These are phyloP conservation scores for Telenomus remus DNA, from an alignment of 1,140 invertebrate species.

Conservation along the genomic window DNA sequence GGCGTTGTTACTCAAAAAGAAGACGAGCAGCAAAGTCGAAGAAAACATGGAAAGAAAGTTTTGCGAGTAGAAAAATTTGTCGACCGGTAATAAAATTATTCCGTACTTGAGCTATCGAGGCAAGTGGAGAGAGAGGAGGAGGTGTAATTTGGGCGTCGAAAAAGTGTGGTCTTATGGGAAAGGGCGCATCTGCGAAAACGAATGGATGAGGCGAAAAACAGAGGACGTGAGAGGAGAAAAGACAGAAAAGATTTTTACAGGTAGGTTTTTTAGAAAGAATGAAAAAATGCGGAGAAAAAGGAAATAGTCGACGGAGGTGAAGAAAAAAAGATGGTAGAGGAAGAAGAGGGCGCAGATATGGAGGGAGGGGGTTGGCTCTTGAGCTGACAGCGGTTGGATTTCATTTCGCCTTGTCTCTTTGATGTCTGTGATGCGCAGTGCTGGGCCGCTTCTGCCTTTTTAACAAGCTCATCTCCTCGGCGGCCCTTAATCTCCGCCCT, in stretches of 20 bases:
- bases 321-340: constrained; percentile 34
- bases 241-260: constrained; percentile 28
- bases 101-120: constrained; percentile 14
- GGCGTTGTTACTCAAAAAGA: constrained; percentile 16
- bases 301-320: constrained; percentile 27
- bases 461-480: constrained; percentile 75
- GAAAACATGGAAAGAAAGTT: background rate
- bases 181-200: constrained; percentile 32
- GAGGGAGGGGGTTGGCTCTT: constrained; percentile 28
- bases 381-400: constrained; percentile 70
- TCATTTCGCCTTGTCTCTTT: constrained; percentile 76
- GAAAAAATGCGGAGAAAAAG: constrained; percentile 21
- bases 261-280: constrained; percentile 43
- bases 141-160: constrained; percentile 13
- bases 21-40: background rate
- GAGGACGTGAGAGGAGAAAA: constrained; percentile 25
- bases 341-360: constrained; percentile 46
- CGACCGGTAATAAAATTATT: constrained; percentile 39
- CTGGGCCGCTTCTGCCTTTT: constrained; percentile 75
- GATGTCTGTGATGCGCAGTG: constrained; percentile 75
- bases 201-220: constrained; percentile 34
- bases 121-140: background rate
- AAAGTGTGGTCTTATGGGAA: constrained; percentile 44
- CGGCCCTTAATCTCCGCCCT: constrained; percentile 74
- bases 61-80: constrained; percentile 14